Conservation (phyloP, 2,113 vertebrate species). For the Bujurquina vittata region DNA sequence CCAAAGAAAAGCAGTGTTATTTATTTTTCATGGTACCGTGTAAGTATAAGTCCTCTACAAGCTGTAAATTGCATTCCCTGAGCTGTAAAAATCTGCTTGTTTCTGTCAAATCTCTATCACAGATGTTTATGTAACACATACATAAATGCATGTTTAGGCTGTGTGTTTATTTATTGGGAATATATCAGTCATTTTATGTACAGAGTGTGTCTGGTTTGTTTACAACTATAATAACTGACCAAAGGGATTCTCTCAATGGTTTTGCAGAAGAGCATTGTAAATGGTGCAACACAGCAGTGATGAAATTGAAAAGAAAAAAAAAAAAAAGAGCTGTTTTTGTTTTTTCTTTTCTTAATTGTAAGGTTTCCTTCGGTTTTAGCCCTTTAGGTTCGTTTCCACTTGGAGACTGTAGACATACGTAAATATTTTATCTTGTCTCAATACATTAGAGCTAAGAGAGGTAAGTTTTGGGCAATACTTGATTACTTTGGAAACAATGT, state of each 20-base stretch:
- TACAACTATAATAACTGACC: constrained; percentile 95
- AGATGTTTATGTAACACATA: constrained; percentile 88
- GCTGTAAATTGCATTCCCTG: constrained; percentile 96
- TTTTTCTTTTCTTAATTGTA: constrained; percentile 57
- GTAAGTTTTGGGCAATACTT: constrained; percentile 73
- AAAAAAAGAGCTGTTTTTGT: constrained; percentile 59
- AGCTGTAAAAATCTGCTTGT: constrained; percentile 86
- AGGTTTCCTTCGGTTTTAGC: constrained; percentile 36
- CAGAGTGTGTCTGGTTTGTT: constrained; percentile 93
- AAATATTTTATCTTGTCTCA: constrained; percentile 60
- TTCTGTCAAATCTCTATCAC: constrained; percentile 84
- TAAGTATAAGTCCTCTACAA: constrained; percentile 91
- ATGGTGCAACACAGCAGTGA: constrained; percentile 64
- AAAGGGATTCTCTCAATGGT: constrained; percentile 87
- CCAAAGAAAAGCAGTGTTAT: constrained; percentile 99
- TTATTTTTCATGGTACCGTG: constrained; percentile 97
- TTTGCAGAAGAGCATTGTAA: constrained; percentile 43
- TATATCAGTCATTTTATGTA: constrained; percentile 90
- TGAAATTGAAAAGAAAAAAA: constrained; percentile 61
- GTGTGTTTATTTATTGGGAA: constrained; percentile 98
- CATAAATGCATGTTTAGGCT: constrained; percentile 89
- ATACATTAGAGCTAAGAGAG: constrained; percentile 57
- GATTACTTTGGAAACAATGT: constrained; percentile 75
- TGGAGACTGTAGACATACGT: constrained; percentile 37
- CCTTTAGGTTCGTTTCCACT: constrained; percentile 48